Percentiles rank a stretch among this genome's conserved stretches.
Evolutionary conservation across 2,888 invertebrate species (phyloP).

Genomic region (Cyclophora punctaria): DNA sequence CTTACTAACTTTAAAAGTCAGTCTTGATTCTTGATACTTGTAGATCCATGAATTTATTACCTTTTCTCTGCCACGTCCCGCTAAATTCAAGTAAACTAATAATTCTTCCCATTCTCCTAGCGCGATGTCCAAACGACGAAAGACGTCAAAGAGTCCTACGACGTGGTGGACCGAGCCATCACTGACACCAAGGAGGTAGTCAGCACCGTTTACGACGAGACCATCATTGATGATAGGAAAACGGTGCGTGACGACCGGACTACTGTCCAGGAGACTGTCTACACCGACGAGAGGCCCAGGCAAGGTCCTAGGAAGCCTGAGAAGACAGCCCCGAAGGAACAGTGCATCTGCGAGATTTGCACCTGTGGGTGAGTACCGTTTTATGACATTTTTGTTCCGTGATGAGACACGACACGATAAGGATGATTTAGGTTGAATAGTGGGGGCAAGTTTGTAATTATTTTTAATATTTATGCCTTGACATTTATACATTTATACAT

Average conservation of each 20-base stretch:
- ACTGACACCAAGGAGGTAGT: constrained; percentile 65
- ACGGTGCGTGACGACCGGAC: constrained; percentile 65
- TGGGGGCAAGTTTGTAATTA: too few relatives aligned
- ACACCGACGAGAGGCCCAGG: constrained; percentile 56
- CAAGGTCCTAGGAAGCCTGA: constrained; percentile 63
- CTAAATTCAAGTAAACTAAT: not conserved
- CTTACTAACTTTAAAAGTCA: too few relatives aligned
- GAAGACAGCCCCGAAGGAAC: constrained; percentile 77
- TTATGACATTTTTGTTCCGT: not conserved
- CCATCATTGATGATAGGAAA: constrained; percentile 60
- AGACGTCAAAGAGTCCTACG: constrained; percentile 59
- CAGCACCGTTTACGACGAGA: constrained; percentile 65
- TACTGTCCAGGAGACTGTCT: constrained; percentile 47
- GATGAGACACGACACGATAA: constrained; percentile 16
- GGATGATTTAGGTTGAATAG: not conserved
- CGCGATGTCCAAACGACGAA: constrained; percentile 69
- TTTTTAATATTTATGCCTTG: too few relatives aligned
- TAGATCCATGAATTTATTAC: too few relatives aligned
- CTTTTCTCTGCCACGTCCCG: too few relatives aligned
- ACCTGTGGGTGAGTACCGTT: constrained; percentile 87
- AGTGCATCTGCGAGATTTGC: constrained; percentile 92
- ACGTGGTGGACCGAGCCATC: constrained; percentile 69
- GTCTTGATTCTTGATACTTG: too few relatives aligned
- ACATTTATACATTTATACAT: too few relatives aligned
- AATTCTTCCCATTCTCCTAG: constrained; percentile 33